Evolutionary conservation across 2,888 invertebrate genomes (phyloP).

Genomic region (Cryptocheilus praepositus): DNA sequence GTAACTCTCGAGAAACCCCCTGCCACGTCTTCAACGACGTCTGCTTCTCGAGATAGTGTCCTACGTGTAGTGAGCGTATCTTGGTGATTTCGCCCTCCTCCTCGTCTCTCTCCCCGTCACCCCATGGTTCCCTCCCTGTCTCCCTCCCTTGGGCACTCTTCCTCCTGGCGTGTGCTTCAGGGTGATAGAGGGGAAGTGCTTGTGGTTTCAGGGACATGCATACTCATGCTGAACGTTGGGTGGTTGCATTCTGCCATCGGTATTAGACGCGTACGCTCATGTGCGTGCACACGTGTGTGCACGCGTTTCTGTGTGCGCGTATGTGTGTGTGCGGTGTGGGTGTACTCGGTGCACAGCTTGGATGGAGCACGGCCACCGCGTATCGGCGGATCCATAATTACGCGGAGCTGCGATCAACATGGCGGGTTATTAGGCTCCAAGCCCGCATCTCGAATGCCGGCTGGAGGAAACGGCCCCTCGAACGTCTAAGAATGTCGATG

Average conservation of each 20-base stretch:
- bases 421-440: slow-evolving; percentile 49
- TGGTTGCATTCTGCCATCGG: background rate
- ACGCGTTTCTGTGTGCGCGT: no score
- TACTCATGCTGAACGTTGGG: slow-evolving; percentile 12
- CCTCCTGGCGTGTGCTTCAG: slow-evolving; percentile 30
- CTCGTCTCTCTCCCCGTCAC: background rate
- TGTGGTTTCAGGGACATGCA: slow-evolving; percentile 45
- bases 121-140: no score
- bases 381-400: slow-evolving; percentile 55
- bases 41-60: slow-evolving; percentile 58
- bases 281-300: slow-evolving; percentile 1
- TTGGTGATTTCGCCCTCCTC: slow-evolving; percentile 40
- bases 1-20: slow-evolving; percentile 56
- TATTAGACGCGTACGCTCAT: no score
- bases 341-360: slow-evolving; percentile 22
- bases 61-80: slow-evolving; percentile 39
- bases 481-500: no score
- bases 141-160: slow-evolving; percentile 7
- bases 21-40: slow-evolving; percentile 59
- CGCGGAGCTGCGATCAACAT: slow-evolving; percentile 50
- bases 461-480: slow-evolving; percentile 24
- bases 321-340: no score
- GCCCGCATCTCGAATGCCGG: slow-evolving; percentile 28
- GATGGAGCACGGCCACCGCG: slow-evolving; percentile 27
- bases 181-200: slow-evolving; percentile 17